Percentiles rank a stretch among this genome's conserved stretches.
Evolutionary conservation across 2,888 invertebrate species (phyloP).

Genomic region (Phlogophora meticulosa): DNA sequence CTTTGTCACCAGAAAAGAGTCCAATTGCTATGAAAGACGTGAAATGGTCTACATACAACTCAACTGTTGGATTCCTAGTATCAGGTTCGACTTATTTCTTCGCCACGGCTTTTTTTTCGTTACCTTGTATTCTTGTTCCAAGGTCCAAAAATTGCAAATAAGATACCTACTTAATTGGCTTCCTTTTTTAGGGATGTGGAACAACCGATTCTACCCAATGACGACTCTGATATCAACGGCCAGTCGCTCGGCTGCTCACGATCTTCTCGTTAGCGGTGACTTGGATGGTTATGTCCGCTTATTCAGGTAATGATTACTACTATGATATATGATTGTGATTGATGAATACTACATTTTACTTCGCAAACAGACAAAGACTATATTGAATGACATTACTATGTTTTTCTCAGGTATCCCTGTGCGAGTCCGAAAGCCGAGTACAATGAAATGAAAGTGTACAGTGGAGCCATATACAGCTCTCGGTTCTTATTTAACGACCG

Average conservation of each 20-base stretch:
- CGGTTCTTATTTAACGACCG: conserved; percentile 97
- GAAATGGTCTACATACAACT: conserved; percentile 97
- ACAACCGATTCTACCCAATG: conserved; percentile 96
- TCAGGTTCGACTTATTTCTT: conserved; percentile 90
- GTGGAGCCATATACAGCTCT: conserved; percentile 94
- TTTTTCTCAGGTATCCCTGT: conserved; percentile 94
- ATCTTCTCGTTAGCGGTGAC: conserved; percentile 96
- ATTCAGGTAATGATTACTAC: conserved; percentile 92
- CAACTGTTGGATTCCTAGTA: conserved; percentile 96
- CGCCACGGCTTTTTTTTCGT: too few relatives aligned
- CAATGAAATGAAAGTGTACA: conserved; percentile 97
- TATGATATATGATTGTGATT: neutral
- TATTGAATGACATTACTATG: neutral
- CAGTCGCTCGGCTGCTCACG: conserved; percentile 95
- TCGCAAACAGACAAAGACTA: neutral
- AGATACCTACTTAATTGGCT: neutral
- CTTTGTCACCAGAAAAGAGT: conserved; percentile 96
- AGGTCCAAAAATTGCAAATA: neutral
- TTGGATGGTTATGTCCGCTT: conserved; percentile 96
- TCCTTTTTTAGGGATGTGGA: conserved; percentile 94
- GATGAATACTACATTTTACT: neutral
- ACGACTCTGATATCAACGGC: conserved; percentile 95
- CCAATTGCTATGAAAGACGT: conserved; percentile 97
- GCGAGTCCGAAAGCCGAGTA: conserved; percentile 96
- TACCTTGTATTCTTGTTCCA: too few relatives aligned